Percentiles rank a stretch among this genome's conserved stretches.
These are phyloP conservation scores for Dascillus cervinus DNA, from an alignment of 2,888 invertebrate species.

Conservation along the genomic window DNA sequence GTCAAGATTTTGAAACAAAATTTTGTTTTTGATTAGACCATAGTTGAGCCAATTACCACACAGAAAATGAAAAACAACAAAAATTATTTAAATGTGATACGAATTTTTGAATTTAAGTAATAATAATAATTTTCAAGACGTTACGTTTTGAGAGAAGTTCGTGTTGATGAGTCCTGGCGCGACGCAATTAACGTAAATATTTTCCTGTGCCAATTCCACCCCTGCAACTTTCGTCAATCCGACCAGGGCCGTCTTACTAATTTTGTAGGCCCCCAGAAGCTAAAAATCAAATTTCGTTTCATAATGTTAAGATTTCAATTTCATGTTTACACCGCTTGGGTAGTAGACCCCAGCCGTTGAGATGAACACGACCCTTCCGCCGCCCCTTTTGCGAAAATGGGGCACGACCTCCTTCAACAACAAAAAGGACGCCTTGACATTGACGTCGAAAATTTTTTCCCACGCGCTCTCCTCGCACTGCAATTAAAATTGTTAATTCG, in stretches of 20 bases:
- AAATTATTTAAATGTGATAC: no score
- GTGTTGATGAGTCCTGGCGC: conserved; percentile 90
- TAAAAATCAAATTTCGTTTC: no score
- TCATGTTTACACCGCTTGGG: conserved; percentile 29
- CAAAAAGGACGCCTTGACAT: conserved; percentile 84
- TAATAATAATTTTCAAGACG: no score
- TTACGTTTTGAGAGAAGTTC: conserved; percentile 81
- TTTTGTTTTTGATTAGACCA: no score
- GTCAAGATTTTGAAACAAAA: no score
- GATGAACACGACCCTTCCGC: conserved; percentile 79
- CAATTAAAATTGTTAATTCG: no score
- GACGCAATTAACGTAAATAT: no score
- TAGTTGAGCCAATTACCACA: no score
- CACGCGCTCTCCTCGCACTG: conserved; percentile 73
- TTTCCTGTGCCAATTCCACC: no score
- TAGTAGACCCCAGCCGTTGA: conserved; percentile 83
- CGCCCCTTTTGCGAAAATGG: conserved; percentile 65
- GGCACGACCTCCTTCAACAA: conserved; percentile 85
- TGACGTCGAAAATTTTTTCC: conserved; percentile 95
- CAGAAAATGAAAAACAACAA: no score
- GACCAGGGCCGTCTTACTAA: conserved; percentile 87
- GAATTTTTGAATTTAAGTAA: no score
- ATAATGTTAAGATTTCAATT: no score
- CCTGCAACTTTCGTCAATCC: conserved; percentile 81
- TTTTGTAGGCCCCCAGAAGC: conserved; percentile 85